phyloP scores from a whole-genome alignment of 2,113 vertebrate species.

The Tiliqua scincoides region DNA sequence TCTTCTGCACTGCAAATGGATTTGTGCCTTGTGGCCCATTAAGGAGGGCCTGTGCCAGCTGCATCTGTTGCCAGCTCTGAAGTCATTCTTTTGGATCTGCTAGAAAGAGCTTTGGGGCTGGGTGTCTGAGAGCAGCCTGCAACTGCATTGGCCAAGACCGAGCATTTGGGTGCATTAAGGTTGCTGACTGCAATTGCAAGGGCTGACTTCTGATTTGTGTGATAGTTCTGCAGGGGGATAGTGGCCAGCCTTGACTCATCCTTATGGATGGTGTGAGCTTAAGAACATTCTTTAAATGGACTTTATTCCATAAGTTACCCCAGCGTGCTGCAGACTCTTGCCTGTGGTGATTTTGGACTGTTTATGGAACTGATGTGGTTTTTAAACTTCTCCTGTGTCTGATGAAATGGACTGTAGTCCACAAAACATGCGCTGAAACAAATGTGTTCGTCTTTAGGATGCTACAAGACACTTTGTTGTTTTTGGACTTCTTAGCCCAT shows the following conservation, averaged over 20 bases:
- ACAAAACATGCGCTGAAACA: no score
- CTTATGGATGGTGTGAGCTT: constrained; percentile 25
- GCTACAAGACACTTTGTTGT: no score
- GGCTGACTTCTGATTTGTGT: background rate
- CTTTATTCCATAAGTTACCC: background rate
- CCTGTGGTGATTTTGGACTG: background rate
- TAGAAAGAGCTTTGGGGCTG: background rate
- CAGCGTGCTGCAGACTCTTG: background rate
- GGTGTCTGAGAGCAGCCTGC: background rate
- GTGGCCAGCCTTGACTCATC: constrained; percentile 36
- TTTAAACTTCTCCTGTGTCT: no score
- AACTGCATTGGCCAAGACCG: constrained; percentile 3
- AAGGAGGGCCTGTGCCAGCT: background rate
- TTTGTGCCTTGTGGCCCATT: background rate
- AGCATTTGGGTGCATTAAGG: background rate
- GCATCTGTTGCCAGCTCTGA: constrained; percentile 53
- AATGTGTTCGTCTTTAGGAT: no score
- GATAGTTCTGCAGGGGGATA: background rate
- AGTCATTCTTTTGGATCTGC: constrained; percentile 43
- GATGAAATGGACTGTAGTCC: no score
- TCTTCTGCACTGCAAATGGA: background rate
- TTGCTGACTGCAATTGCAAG: background rate
- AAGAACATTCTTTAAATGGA: constrained; percentile 13
- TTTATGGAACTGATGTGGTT: background rate
- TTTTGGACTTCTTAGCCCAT: fast-evolving